Evolutionary conservation across 2,113 vertebrate species (phyloP), one percentile per base, ranked within the genome.

Genomic region (Orthonyx spaldingii): DNA sequence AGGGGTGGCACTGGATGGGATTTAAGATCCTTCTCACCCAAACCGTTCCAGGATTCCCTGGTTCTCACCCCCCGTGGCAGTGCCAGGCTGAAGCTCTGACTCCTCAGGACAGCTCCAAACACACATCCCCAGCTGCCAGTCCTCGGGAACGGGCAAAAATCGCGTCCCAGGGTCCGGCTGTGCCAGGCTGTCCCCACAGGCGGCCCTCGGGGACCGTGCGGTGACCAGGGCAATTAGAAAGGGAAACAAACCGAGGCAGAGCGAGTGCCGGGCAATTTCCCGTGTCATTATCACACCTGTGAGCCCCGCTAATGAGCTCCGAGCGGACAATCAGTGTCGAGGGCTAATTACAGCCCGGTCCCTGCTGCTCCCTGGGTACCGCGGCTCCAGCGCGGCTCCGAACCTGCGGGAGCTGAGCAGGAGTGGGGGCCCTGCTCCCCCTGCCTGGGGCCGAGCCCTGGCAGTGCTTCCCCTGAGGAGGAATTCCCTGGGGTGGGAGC

Each of bases 1-100:
- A 32, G 21, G 22, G 32, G 9, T 80, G 66, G 22, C 1, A 6
- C 7, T 6, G 52, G 18, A 0, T 13, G 44, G 0, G 7, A 1
- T 74, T 17, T 46, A 0, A 11, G 6, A 6, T 20, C 30, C 19
- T 5, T 52, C 1, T 44, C 27, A 15, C 7, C 33, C 44, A 68
- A 39, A 22, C n/a, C 7, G 13, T 8, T 4, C 4, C 3, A 8
- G 2, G n/a, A 53, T 53, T 26, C 46, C 41, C 19, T 19, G 10
- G 46, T 61, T 16, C 50, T 53, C 7, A 7, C 24, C 83, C 19
- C 0, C 1, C 15, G 44, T 13, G 56, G n/a, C 42, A 42, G 63
- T 20, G 24, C 55, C 5, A 4, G 42, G 56, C 50, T 66, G 55
- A 13, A 68, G 55, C 32, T 17, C 41, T 32, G 70, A 5, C n/a